Evolutionary conservation across 2,888 invertebrate species (phyloP).

Genomic region (Leucania comma): DNA sequence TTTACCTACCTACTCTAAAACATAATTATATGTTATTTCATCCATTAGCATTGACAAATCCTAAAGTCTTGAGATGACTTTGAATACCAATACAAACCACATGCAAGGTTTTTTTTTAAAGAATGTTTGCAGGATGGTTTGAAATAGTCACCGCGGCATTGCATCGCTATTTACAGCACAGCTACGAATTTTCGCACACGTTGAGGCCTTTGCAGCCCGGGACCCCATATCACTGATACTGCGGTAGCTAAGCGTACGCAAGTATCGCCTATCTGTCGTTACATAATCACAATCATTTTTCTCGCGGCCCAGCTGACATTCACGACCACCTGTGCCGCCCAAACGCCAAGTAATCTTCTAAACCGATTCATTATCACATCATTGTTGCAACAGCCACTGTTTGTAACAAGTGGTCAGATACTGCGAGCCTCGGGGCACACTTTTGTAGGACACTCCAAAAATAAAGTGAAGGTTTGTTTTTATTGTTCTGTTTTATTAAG

Average conservation of each 20-base stretch:
- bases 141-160: too few relatives aligned
- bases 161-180: too few relatives aligned
- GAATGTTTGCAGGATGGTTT: too few relatives aligned
- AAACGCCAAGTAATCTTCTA: constrained; percentile 16
- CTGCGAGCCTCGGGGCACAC: constrained; percentile 24
- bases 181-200: too few relatives aligned
- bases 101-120: too few relatives aligned
- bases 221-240: too few relatives aligned
- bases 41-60: neutral
- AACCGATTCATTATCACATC: constrained; percentile 41
- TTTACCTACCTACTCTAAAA: too few relatives aligned
- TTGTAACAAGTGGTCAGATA: constrained; percentile 30
- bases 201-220: too few relatives aligned
- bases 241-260: too few relatives aligned
- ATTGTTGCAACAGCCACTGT: constrained; percentile 30
- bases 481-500: too few relatives aligned
- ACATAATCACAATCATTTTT: neutral
- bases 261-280: neutral
- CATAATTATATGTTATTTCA: too few relatives aligned
- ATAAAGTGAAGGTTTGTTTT: neutral
- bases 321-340: constrained; percentile 17
- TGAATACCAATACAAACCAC: neutral
- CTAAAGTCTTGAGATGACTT: neutral
- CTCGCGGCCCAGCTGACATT: constrained; percentile 12
- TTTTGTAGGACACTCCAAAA: constrained; percentile 26